A percentile compares a stretch with the other conserved stretches of the same genome.
These are phyloP conservation scores for Chymomyza caudatula DNA, from an alignment of 2,888 invertebrate species.

Conservation along the genomic window DNA sequence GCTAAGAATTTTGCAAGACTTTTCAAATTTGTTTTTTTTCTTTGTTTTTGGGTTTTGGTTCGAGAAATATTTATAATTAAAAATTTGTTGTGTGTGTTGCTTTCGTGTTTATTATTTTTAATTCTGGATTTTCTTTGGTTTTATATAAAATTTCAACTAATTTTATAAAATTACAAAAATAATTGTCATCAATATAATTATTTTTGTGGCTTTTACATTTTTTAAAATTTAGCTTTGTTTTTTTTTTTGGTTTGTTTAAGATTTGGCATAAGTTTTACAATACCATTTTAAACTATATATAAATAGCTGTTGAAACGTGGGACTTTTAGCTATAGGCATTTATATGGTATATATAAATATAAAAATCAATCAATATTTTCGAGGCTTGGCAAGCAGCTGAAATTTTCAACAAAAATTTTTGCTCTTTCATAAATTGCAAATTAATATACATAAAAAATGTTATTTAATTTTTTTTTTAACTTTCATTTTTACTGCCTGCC, in stretches of 20 bases:
- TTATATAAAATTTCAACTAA: conserved; percentile 52
- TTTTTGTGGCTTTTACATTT: conserved; percentile 37
- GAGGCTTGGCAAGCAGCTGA: conserved; percentile 1
- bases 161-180: conserved; percentile 72
- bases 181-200: conserved; percentile 55
- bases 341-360: conserved; percentile 20
- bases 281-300: conserved; percentile 45
- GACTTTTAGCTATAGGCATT: conserved; percentile 32
- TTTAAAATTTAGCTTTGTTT: conserved; percentile 10
- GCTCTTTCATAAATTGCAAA: neutral
- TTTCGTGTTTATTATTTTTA: conserved; percentile 19
- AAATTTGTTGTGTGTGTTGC: conserved; percentile 2
- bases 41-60: neutral
- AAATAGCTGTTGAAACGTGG: conserved; percentile 56
- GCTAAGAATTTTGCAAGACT: conserved; percentile 45
- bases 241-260: conserved; percentile 26
- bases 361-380: neutral
- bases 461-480: neutral
- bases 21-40: conserved; percentile 10
- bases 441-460: neutral
- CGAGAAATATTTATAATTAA: neutral
- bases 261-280: conserved; percentile 61
- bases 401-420: neutral
- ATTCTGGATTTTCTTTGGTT: conserved; percentile 16
- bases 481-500: neutral